Evolutionary conservation across 2,888 invertebrate genomes (phyloP).

Genomic region (Nowickia ferox): DNA sequence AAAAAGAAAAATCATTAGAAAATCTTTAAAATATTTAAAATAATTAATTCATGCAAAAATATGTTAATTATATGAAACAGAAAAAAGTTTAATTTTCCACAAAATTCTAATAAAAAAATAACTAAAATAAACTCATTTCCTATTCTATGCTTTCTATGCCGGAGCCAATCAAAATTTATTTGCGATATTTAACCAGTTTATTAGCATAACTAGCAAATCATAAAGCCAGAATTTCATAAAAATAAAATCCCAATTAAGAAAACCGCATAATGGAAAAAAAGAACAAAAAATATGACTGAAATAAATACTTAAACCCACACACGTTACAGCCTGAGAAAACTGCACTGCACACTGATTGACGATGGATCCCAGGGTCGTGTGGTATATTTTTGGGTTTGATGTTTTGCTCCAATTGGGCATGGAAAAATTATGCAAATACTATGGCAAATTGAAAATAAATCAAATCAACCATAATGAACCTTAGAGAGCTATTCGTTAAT

Average conservation of each 20-base stretch:
- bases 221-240: slow-evolving; percentile 42
- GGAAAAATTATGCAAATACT: slow-evolving; percentile 66
- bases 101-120: slow-evolving; percentile 12
- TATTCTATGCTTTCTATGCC: slow-evolving; percentile 58
- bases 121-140: slow-evolving; percentile 42
- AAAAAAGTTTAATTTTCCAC: slow-evolving; percentile 6
- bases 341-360: slow-evolving; percentile 18
- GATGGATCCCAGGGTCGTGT: slow-evolving; percentile 48
- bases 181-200: slow-evolving; percentile 36
- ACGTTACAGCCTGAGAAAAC: slow-evolving; percentile 26
- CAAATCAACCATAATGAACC: slow-evolving; percentile 8
- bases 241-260: slow-evolving; percentile 65
- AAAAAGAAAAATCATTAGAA: slow-evolving; percentile 8
- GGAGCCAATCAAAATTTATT: slow-evolving; percentile 61
- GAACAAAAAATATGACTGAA: slow-evolving; percentile 21
- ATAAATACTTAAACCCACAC: slow-evolving; percentile 64
- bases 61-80: not conserved
- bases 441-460: not conserved
- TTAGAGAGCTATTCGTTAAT: slow-evolving; percentile 52
- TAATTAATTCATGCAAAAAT: not conserved
- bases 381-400: slow-evolving; percentile 31
- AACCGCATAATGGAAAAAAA: slow-evolving; percentile 8
- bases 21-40: not conserved
- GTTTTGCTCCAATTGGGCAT: not conserved
- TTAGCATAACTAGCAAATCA: slow-evolving; percentile 67